phyloP scores from a whole-genome alignment of 2,888 invertebrate genomes.

The Drosophila gaucha region DNA sequence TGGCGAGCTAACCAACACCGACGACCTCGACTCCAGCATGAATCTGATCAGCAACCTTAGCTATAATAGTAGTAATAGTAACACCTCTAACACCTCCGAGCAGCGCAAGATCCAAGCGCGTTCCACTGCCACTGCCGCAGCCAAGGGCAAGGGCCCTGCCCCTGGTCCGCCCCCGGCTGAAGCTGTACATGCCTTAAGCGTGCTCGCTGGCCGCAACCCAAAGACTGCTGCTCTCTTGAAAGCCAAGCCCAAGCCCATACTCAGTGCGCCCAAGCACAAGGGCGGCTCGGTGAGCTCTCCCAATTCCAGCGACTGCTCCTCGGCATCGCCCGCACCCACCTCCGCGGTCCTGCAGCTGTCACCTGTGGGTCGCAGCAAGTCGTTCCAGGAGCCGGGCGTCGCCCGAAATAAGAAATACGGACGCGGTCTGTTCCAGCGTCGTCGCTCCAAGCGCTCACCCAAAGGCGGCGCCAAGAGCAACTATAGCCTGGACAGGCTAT shows the following conservation, averaged over 20 bases:
- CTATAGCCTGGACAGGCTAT: constrained; percentile 82
- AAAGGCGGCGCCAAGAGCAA: constrained; percentile 75
- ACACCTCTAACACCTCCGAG: constrained; percentile 81
- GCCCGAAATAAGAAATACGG: constrained; percentile 79
- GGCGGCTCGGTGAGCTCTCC: constrained; percentile 78
- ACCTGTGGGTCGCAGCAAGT: constrained; percentile 83
- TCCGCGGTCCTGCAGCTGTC: constrained; percentile 60
- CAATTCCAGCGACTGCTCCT: constrained; percentile 82
- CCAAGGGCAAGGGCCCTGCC: constrained; percentile 16
- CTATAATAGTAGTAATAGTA: constrained; percentile 85
- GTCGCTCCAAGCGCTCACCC: constrained; percentile 81
- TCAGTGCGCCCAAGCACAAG: constrained; percentile 70
- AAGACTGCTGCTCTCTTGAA: constrained; percentile 80
- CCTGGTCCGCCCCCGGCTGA: constrained; percentile 20
- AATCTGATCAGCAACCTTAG: constrained; percentile 84
- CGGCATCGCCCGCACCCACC: constrained; percentile 73
- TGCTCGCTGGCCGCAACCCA: constrained; percentile 57
- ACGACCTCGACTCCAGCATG: constrained; percentile 83
- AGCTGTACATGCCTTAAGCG: constrained; percentile 54
- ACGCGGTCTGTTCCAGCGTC: constrained; percentile 81
- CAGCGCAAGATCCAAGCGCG: constrained; percentile 52
- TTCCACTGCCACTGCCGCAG: constrained; percentile 38
- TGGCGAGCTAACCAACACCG: constrained; percentile 82
- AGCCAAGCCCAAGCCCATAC: constrained; percentile 67
- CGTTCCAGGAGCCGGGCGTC: constrained; percentile 84